Conservation (phyloP, 2,888 invertebrate species). For the Ernsta delagoae region DNA sequence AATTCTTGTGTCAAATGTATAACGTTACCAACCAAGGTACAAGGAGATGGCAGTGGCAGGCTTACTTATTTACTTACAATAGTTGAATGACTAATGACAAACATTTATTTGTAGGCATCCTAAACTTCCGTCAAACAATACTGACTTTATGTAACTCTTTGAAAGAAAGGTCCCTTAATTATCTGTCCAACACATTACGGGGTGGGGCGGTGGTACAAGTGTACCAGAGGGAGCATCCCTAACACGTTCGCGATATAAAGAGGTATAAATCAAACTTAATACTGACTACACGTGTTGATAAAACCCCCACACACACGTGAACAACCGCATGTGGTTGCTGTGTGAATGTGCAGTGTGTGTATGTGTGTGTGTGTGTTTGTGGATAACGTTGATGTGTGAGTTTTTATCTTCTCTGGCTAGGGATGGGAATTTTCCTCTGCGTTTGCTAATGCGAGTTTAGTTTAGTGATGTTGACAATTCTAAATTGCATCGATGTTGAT, state of each 20-base stretch:
- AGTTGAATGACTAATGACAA: too few relatives aligned
- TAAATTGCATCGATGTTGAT: not conserved
- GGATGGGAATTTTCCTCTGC: not conserved
- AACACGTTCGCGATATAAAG: conserved; percentile 85
- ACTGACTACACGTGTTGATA: conserved; percentile 83
- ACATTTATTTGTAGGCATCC: too few relatives aligned
- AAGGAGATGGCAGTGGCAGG: too few relatives aligned
- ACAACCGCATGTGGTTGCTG: not conserved
- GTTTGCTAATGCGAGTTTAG: not conserved
- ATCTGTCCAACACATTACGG: conserved; percentile 12
- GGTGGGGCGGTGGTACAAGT: conserved; percentile 42
- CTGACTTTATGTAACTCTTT: not conserved
- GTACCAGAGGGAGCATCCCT: conserved; percentile 66
- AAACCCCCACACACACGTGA: conserved; percentile 52
- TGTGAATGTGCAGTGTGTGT: not conserved
- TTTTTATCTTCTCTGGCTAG: not conserved
- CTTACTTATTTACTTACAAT: too few relatives aligned
- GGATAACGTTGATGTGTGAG: not conserved
- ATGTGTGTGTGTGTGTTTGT: not conserved
- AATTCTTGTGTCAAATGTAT: not conserved
- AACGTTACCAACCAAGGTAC: not conserved
- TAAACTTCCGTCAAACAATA: not conserved
- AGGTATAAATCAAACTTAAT: conserved; percentile 84
- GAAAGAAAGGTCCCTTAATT: conserved; percentile 7
- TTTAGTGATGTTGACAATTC: not conserved